Percentiles rank a stretch among this genome's conserved stretches.
Conservation (phyloP, 35 echinoderm and acorn worm species). For the Hemicentrotus pulcherrimus region DNA sequence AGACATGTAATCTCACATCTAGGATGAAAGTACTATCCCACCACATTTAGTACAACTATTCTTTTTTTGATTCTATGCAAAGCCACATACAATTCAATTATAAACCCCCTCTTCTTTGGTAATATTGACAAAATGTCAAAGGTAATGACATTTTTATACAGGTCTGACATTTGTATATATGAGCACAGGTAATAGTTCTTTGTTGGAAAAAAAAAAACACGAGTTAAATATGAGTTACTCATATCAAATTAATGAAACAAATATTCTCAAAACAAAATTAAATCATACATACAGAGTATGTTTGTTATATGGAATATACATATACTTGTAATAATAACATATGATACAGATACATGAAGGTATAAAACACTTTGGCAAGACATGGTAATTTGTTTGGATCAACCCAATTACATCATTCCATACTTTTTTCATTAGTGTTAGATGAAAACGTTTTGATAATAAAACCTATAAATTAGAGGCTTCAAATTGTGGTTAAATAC, state of each 20-base stretch:
- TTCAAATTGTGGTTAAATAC: not conserved
- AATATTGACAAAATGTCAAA: not conserved
- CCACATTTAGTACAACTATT: not conserved
- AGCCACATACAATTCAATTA: not conserved
- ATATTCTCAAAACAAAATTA: not conserved
- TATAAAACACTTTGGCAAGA: not conserved
- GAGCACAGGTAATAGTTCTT: not conserved
- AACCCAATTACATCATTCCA: not conserved
- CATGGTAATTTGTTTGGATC: not conserved
- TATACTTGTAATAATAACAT: not conserved
- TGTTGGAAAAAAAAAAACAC: not conserved
- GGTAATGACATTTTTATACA: not conserved
- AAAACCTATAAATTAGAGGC: not conserved
- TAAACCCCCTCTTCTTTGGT: not conserved
- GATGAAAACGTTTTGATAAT: not conserved
- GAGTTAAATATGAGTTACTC: not conserved
- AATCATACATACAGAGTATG: not conserved
- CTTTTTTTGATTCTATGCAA: not conserved
- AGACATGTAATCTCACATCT: not conserved
- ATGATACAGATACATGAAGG: not conserved
- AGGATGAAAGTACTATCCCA: not conserved
- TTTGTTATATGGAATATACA: not conserved
- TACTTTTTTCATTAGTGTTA: not conserved
- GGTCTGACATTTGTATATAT: not conserved
- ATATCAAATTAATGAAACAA: not conserved